Conservation (phyloP, 2,888 invertebrate genomes). For the Acleris laterana region DNA sequence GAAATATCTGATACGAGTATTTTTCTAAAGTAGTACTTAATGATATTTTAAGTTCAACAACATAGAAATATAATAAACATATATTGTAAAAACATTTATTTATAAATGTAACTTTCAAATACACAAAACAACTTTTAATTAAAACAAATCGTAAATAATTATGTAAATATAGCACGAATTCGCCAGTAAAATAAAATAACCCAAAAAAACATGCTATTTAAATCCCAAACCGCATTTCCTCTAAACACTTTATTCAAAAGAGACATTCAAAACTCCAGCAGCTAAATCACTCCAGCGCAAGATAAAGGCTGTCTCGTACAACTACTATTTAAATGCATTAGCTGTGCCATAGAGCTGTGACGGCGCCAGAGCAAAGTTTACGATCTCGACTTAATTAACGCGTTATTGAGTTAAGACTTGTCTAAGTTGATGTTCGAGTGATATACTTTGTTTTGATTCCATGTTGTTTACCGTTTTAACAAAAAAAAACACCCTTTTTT, state of each 20-base stretch:
- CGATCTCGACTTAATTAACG: constrained; percentile 21
- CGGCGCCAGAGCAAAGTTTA: constrained; percentile 13
- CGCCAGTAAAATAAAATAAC: neutral
- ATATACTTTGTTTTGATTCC: neutral
- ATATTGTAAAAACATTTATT: too few relatives aligned
- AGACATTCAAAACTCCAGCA: constrained; percentile 7
- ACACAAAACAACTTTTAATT: too few relatives aligned
- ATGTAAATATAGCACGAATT: too few relatives aligned
- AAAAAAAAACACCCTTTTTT: too few relatives aligned
- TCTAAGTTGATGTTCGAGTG: constrained; percentile 4
- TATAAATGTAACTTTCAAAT: too few relatives aligned
- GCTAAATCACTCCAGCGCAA: constrained; percentile 28
- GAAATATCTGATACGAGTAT: too few relatives aligned
- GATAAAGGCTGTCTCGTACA: constrained; percentile 28
- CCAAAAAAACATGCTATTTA: neutral
- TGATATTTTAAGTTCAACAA: too few relatives aligned
- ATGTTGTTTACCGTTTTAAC: neutral
- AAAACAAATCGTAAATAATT: too few relatives aligned
- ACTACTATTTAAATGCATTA: constrained; percentile 35
- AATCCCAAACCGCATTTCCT: constrained; percentile 6
- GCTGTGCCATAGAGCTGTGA: constrained; percentile 8
- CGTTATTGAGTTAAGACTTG: constrained; percentile 18
- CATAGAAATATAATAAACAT: too few relatives aligned
- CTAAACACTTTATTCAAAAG: constrained; percentile 11
- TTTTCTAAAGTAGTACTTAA: too few relatives aligned